A percentile compares a stretch with the other conserved stretches of the same genome.
These are phyloP conservation scores for Anguilla japonica DNA, from an alignment of 2,113 vertebrate species.

Conservation along the genomic window DNA sequence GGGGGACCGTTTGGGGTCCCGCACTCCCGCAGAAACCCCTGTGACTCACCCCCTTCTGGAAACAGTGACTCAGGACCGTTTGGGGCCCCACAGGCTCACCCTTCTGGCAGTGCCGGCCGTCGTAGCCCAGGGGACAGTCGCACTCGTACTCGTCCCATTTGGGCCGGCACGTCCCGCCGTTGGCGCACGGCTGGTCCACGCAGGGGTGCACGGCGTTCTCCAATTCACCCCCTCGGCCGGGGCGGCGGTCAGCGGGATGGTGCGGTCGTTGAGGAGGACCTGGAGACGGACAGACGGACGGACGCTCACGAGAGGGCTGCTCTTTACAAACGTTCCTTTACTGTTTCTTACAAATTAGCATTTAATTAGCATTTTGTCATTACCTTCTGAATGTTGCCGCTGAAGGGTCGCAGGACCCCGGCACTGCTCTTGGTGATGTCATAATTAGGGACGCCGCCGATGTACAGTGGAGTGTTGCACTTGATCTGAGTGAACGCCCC, in stretches of 20 bases:
- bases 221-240: constrained; percentile 83
- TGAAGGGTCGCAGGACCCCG: constrained; percentile 78
- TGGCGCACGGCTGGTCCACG: constrained; percentile 78
- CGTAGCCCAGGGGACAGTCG: constrained; percentile 89
- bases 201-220: constrained; percentile 85
- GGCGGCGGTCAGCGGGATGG: constrained; percentile 73
- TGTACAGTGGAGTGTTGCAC: constrained; percentile 87
- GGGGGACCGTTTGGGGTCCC: too few relatives aligned
- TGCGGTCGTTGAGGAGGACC: constrained; percentile 85
- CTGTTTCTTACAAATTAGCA: neutral
- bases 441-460: constrained; percentile 87
- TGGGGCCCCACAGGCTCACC: constrained; percentile 64
- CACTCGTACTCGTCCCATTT: constrained; percentile 87
- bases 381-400: constrained; percentile 92
- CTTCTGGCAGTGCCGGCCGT: constrained; percentile 90
- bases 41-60: constrained; percentile 64
- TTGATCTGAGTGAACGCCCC: constrained; percentile 97
- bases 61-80: constrained; percentile 55
- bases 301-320: neutral
- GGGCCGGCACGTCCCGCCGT: constrained; percentile 85
- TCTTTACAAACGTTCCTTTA: neutral
- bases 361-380: neutral
- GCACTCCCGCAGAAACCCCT: too few relatives aligned
- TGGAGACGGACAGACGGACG: constrained; percentile 38
- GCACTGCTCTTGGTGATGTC: constrained; percentile 84